phyloP scores from a whole-genome alignment of 2,797 vertebrate genomes.

The Carapus acus region DNA sequence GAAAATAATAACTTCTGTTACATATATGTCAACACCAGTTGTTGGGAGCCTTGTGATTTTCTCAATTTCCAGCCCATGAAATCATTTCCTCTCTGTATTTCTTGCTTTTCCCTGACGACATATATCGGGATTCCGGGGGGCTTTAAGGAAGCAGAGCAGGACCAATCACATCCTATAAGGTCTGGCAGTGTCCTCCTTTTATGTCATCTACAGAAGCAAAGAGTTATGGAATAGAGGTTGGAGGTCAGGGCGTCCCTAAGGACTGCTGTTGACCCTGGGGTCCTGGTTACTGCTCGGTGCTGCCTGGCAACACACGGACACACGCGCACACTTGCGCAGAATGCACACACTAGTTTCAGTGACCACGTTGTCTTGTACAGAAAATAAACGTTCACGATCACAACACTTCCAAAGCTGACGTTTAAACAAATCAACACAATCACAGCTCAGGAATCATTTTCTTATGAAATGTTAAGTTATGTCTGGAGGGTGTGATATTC shows the following conservation, averaged over 20 bases:
- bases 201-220: conserved; percentile 46
- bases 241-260: conserved; percentile 51
- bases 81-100: conserved; percentile 39
- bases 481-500: background rate
- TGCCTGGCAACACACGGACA: conserved; percentile 31
- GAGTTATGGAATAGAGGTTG: conserved; percentile 56
- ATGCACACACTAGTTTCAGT: conserved; percentile 4
- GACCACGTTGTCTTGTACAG: conserved; percentile 1
- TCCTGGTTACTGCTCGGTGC: conserved; percentile 19
- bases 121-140: conserved; percentile 56
- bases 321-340: conserved; percentile 1
- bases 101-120: conserved; percentile 55
- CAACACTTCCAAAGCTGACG: background rate
- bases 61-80: conserved; percentile 50
- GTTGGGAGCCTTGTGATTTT: conserved; percentile 48
- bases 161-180: conserved; percentile 59
- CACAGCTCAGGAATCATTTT: background rate
- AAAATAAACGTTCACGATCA: background rate
- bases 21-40: conserved; percentile 64
- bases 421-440: background rate
- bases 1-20: conserved; percentile 66
- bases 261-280: conserved; percentile 39
- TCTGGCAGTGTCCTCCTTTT: conserved; percentile 47
- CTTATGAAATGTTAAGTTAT: background rate
- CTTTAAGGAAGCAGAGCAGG: conserved; percentile 42